Conservation (phyloP, 2,113 vertebrate species). For the Ammospiza caudacuta region DNA sequence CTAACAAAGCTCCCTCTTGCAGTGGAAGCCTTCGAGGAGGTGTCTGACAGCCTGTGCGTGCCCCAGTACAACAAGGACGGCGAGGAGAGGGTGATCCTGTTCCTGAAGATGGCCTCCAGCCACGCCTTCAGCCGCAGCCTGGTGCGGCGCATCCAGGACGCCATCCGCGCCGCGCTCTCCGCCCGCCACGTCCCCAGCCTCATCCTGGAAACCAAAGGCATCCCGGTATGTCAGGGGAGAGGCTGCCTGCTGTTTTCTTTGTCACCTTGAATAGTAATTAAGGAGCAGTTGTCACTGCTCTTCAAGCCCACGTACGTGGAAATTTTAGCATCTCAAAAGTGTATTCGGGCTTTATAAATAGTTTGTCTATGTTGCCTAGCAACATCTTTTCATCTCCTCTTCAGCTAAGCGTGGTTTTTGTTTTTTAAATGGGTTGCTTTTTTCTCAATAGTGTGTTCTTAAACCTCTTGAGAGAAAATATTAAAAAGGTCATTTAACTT, state of each 20-base stretch:
- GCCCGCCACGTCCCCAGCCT: conserved; percentile 90
- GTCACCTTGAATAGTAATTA: conserved; percentile 60
- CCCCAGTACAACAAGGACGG: conserved; percentile 91
- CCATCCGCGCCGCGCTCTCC: conserved; percentile 87
- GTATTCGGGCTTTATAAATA: conserved; percentile 60
- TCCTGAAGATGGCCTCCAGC: conserved; percentile 88
- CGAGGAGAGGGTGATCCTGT: conserved; percentile 92
- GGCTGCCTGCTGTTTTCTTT: conserved; percentile 26
- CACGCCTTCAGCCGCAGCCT: conserved; percentile 78
- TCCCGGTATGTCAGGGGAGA: conserved; percentile 83
- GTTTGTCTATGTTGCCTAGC: conserved; percentile 56
- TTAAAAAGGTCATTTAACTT: not conserved
- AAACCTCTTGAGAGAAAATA: not conserved
- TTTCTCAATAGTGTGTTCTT: not conserved
- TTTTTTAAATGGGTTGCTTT: not conserved
- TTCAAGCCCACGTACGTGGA: conserved; percentile 17
- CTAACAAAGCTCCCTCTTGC: not conserved
- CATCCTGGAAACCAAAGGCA: conserved; percentile 90
- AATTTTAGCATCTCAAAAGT: conserved; percentile 46
- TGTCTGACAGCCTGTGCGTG: conserved; percentile 91
- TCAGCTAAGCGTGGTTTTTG: not conserved
- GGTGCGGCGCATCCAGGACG: conserved; percentile 79
- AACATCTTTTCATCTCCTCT: conserved; percentile 16
- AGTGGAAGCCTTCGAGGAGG: conserved; percentile 97
- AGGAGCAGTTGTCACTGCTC: conserved; percentile 55